Base-by-base conservation (phyloP, 2,888 invertebrate genomes). In the Drosophila longiperda region DNA sequence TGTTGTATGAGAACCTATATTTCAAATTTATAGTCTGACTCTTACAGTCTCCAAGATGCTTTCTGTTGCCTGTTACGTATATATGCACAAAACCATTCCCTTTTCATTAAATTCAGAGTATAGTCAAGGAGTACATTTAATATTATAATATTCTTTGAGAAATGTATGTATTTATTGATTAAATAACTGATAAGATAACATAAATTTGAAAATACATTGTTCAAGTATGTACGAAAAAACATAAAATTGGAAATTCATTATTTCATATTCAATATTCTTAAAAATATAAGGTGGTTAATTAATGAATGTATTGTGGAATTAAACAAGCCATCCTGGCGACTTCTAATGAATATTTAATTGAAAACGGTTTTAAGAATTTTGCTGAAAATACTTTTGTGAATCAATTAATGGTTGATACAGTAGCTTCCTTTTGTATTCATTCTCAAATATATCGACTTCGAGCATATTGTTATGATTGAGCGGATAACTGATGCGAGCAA, bases 401-500 rank as follows among this genome's bases (percentile, higher is more conserved):
- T 83, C 73, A 11, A 80, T 75, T 7, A 85, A 34, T 0, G 78
- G 62, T 29, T 89, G 55, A 42, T 85, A 85, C 3, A 87, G 34
- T 0, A 75, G 55, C 12, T 80, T 62, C 12, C 48, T 34, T 29
- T 55, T 52, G 6, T 33, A n/a, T 15, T 38, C 38, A 34, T 67
- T 38, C 61, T 74, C 69, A 58, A 38, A 88, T 0, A 88, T 50
- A 3, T 86, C 84, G 4, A 84, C 71, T 26, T 86, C 84, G 40
- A 83, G 50, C 1, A 74, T 60, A n/a, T 66, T 50, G 15, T 50
- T 20, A 8, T 72, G 36, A 6, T 64, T 69, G 0, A 3, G 17
- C 1, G 89, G 71, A 57, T 61, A 73, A 38, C 87, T 79, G 11
- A 92, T 80, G n/a, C 87, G 83, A 7, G 89, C 91, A 50, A 82